Conservation (phyloP, 2,888 invertebrate species). For the Crepidodera aurea region DNA sequence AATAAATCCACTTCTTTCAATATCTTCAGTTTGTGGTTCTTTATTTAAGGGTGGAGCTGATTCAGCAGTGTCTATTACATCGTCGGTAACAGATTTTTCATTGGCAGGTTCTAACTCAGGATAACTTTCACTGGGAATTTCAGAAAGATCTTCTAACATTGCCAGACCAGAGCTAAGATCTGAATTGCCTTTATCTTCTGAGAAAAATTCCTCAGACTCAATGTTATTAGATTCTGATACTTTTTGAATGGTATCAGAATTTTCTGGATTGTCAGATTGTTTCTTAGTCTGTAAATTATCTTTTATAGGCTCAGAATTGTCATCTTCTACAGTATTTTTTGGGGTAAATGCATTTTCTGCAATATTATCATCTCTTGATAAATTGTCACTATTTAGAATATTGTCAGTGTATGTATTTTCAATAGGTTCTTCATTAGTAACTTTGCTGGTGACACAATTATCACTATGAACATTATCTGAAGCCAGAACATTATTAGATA, state of each 20-base stretch:
- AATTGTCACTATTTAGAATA: constrained; percentile 5
- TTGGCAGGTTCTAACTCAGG: constrained; percentile 23
- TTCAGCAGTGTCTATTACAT: background rate
- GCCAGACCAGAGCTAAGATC: constrained; percentile 16
- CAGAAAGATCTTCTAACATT: constrained; percentile 29
- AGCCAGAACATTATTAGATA: background rate
- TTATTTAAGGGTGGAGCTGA: background rate
- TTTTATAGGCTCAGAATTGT: background rate
- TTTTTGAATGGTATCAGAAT: background rate
- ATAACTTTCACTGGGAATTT: constrained; percentile 35
- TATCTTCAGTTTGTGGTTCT: constrained; percentile 1
- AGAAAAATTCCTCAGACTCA: constrained; percentile 12
- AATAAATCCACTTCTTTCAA: background rate
- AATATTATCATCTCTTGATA: background rate
- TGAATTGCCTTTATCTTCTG: constrained; percentile 8
- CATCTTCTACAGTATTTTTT: background rate
- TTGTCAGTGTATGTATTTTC: constrained; percentile 10
- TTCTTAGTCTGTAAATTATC: background rate
- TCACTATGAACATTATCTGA: constrained; percentile 11
- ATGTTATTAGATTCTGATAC: background rate
- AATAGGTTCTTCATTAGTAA: constrained; percentile 1
- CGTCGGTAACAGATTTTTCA: background rate
- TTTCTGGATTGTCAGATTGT: background rate
- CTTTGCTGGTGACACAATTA: constrained; percentile 15
- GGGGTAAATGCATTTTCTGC: background rate